Conservation (phyloP, 2,113 vertebrate genomes). For the Neogale vison region DNA sequence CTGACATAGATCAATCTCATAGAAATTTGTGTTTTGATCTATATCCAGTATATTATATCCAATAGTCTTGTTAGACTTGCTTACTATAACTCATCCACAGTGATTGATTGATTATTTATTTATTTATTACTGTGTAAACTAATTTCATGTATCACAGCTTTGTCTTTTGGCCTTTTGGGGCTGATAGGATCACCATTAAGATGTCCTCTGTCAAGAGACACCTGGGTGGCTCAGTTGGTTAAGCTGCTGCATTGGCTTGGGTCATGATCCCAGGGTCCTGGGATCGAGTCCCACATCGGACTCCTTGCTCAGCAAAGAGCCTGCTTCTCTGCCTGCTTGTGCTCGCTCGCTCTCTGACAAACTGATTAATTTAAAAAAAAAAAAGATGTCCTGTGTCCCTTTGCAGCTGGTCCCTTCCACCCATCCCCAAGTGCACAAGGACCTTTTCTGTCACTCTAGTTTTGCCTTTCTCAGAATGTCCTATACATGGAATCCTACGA, state of each 20-base stretch:
- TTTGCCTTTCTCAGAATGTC: not conserved
- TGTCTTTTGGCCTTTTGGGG: not conserved
- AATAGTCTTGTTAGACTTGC: not conserved
- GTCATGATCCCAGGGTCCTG: too few species aligned
- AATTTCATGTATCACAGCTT: not conserved
- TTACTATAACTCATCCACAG: not conserved
- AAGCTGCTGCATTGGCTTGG: too few species aligned
- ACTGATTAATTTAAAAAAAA: too few species aligned
- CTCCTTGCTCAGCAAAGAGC: too few species aligned
- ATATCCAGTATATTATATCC: too few species aligned
- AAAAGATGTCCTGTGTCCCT: not conserved
- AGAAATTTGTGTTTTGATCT: not conserved
- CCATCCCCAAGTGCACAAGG: too few species aligned
- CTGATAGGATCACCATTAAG: not conserved
- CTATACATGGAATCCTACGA: not conserved
- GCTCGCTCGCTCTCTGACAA: too few species aligned
- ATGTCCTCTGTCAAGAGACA: not conserved
- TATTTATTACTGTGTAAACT: not conserved
- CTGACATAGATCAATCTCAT: not conserved
- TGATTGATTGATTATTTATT: too few species aligned
- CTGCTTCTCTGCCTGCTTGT: too few species aligned
- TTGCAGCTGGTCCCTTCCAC: not conserved
- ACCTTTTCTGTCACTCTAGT: not conserved
- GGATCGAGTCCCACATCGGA: too few species aligned
- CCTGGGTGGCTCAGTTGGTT: too few species aligned